phyloP scores from a whole-genome alignment of 2,888 invertebrate genomes.

The Willowsia nigromaculata region DNA sequence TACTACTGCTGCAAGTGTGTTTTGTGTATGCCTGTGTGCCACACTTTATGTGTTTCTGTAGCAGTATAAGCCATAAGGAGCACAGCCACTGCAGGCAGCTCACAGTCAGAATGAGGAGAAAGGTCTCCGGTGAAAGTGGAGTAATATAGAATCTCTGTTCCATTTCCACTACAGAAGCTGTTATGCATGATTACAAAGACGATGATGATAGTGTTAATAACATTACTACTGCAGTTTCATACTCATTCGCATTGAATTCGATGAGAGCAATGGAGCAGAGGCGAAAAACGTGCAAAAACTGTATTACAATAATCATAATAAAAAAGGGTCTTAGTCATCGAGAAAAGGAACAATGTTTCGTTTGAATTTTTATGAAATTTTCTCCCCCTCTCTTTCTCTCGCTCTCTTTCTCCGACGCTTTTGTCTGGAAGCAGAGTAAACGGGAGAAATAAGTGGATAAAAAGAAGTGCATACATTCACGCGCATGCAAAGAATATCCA shows the following conservation, averaged over 20 bases:
- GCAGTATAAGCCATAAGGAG: slow-evolving; percentile 7
- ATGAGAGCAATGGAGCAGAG: slow-evolving; percentile 18
- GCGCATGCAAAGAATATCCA: neutral
- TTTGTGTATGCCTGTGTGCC: slow-evolving; percentile 1
- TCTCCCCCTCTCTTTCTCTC: neutral
- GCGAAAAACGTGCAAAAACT: slow-evolving; percentile 40
- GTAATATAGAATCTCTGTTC: neutral
- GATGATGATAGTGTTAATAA: slow-evolving; percentile 6
- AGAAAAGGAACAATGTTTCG: slow-evolving; percentile 6
- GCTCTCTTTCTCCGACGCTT: neutral
- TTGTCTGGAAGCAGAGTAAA: slow-evolving; percentile 1
- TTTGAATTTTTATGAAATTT: slow-evolving; percentile 39
- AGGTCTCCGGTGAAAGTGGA: neutral
- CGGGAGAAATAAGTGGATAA: neutral
- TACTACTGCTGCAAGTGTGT: neutral
- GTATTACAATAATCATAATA: slow-evolving; percentile 35
- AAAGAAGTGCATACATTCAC: neutral
- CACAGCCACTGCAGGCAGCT: neutral
- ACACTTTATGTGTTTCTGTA: neutral
- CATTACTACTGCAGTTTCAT: slow-evolving; percentile 9
- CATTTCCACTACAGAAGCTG: neutral
- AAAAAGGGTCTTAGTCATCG: neutral
- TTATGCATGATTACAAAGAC: neutral
- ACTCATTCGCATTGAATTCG: slow-evolving; percentile 34
- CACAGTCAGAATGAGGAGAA: neutral